Base-by-base conservation (phyloP, 2,113 vertebrate species). In the Tiliqua scincoides region DNA sequence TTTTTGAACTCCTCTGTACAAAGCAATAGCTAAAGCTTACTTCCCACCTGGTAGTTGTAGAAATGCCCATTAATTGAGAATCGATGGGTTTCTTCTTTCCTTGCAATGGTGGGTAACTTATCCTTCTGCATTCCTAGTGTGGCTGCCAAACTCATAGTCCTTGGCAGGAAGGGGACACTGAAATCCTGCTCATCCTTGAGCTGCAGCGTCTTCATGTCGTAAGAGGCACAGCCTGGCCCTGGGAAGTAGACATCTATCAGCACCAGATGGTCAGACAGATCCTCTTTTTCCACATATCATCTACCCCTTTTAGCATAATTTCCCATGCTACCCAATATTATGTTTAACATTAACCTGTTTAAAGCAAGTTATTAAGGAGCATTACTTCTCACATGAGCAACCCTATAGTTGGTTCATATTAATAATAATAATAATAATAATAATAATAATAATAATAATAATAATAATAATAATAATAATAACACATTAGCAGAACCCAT, bases 51-150 rank as follows among this genome's bases (percentile, higher is more conserved):
- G 0, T 98, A 96, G 93, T 99, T 97, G 85, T 99, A 99, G 91
- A 98, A 98, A 87, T 99, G 98, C 30, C 98, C 98, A 0, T 99
- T 99, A 87, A 99, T 99, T 0, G 98, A 99, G 83, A 98, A 98
- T 74, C 98, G 96, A 78, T 97, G 97, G 2, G 96, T 96, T 92
- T 88, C 96, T 91, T 89, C 97, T 91, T 37, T 93, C 95, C 97
- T 93, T 1, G 89, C 86, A 1, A 88, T 89, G 0, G 89, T 92
- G 91, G 95, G 96, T 6, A 89, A 82, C 70, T 87, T 91, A 88
- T 95, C 96, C 94, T 92, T 98, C 63, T 96, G 96, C 63, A 97
- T 96, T 57, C 54, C 54, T 57, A 57, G 6, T 43, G 97, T 86
- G 0, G 96, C 88, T 0, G 96, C 96, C 0, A 96, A 94, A 1